Base-by-base conservation (phyloP, 2,888 invertebrate species). In the Pycnomerus fuliginosus region DNA sequence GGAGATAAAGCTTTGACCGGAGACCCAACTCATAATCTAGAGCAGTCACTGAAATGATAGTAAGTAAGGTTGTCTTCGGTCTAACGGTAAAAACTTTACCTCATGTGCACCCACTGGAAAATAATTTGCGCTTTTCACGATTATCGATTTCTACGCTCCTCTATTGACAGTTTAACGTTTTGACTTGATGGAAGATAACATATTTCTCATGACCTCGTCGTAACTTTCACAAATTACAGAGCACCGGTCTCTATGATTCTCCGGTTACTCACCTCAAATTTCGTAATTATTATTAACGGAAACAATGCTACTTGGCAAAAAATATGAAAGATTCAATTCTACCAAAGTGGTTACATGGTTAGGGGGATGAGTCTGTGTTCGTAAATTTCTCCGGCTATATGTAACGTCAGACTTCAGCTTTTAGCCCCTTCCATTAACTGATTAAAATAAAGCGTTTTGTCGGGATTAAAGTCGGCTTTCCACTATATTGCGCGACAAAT, bases 381-480 rank as follows among this genome's bases (percentile, higher is more conserved):
- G 40, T 34, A 37, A 49, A 49, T 36, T 38, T 34, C 33, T 27
- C 17, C 50, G 40, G n/a, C n/a, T n/a, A n/a, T n/a, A 23, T 35
- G 40, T 42, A 39, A 39, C 20, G 17, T 24, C 25, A 32, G 37
- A 40, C n/a, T 36, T 49, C 45, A 33, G 44, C 34, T 47, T 46
- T 47, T 35, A 50, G 52, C 46, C 45, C 48, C 46, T 44, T 64
- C 65, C 65, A 65, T 65, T 65, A 65, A 62, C 60, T 60, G 62
- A 65, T 65, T 65, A 61, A 60, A 60, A 58, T 56, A 54, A 60
- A 60, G 53, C 57, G 55, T 61, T 61, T 58, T 56, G 52, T 54
- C 53, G 50, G 53, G 60, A 63, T 63, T 63, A 61, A 58, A 38
- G 28, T 17, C 32, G n/a, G n/a, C n/a, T n/a, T n/a, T n/a, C n/a